A percentile compares a stretch with the other conserved stretches of the same genome.
These are phyloP conservation scores for Nasonovia ribisnigri DNA, from an alignment of 2,888 invertebrate genomes.

Conservation along the genomic window DNA sequence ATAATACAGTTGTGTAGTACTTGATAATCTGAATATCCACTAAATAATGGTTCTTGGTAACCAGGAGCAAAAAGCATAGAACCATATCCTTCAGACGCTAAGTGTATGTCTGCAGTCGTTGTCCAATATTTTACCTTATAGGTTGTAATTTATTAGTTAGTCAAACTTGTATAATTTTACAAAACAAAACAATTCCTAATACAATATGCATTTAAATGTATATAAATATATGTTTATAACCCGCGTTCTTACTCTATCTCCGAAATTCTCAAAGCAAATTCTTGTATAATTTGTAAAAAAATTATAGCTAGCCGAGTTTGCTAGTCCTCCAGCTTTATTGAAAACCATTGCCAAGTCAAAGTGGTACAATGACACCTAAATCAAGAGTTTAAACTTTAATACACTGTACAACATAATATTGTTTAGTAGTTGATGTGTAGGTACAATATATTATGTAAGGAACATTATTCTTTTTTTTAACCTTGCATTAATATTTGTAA, in stretches of 20 bases:
- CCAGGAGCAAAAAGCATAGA: neutral
- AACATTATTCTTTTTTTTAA: neutral
- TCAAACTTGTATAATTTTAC: neutral
- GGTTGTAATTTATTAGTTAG: neutral
- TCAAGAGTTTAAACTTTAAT: neutral
- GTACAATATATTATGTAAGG: neutral
- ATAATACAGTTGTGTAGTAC: neutral
- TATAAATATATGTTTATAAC: neutral
- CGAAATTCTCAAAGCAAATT: neutral
- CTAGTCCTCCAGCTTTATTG: neutral
- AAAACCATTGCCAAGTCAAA: neutral
- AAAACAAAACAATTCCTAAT: too few species aligned
- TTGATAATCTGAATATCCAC: neutral
- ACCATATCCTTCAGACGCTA: slow-evolving; percentile 4
- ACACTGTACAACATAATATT: neutral
- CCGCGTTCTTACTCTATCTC: neutral
- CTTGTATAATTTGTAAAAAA: neutral
- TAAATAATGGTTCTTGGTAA: neutral
- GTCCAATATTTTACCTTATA: slow-evolving; percentile 12
- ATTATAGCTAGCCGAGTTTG: neutral
- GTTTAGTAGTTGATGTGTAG: neutral
- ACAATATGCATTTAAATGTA: too few species aligned
- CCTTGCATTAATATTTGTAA: neutral
- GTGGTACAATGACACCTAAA: neutral
- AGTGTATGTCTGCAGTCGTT: neutral